phyloP scores from a whole-genome alignment of 2,888 invertebrate genomes.

The Dynastes tityus region DNA sequence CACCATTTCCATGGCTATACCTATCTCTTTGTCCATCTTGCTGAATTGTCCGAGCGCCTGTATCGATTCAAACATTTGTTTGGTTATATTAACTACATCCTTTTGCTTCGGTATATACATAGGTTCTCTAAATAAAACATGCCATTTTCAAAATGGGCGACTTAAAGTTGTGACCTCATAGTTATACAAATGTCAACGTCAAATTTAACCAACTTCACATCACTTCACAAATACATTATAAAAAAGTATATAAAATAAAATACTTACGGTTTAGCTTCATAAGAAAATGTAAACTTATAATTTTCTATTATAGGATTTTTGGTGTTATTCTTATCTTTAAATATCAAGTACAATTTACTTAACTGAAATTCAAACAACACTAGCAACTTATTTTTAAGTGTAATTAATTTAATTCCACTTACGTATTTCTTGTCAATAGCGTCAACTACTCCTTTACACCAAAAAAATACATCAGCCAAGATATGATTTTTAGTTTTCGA shows the following conservation, averaged over 20 bases:
- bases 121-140: background rate
- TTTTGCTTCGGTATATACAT: background rate
- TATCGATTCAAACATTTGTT: conserved; percentile 26
- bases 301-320: conserved; percentile 15
- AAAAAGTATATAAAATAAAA: background rate
- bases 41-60: background rate
- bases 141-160: background rate
- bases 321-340: conserved; percentile 2
- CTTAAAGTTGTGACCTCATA: background rate
- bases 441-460: conserved; percentile 14
- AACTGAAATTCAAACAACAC: conserved; percentile 14
- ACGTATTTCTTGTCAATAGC: conserved; percentile 29
- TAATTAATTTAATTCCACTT: background rate
- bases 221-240: too few relatives aligned
- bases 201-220: too few relatives aligned
- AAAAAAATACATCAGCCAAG: conserved; percentile 22
- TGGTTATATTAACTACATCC: conserved; percentile 20
- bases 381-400: background rate
- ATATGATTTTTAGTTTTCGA: conserved; percentile 19
- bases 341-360: conserved; percentile 23
- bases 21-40: conserved; percentile 21
- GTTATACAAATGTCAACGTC: too few relatives aligned
- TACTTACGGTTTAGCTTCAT: conserved; percentile 28
- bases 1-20: conserved; percentile 23
- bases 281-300: conserved; percentile 29